A percentile compares a stretch with the other conserved stretches of the same genome.
Evolutionary conservation across 2,888 invertebrate genomes (phyloP).

Genomic region (Tethea ocularis): DNA sequence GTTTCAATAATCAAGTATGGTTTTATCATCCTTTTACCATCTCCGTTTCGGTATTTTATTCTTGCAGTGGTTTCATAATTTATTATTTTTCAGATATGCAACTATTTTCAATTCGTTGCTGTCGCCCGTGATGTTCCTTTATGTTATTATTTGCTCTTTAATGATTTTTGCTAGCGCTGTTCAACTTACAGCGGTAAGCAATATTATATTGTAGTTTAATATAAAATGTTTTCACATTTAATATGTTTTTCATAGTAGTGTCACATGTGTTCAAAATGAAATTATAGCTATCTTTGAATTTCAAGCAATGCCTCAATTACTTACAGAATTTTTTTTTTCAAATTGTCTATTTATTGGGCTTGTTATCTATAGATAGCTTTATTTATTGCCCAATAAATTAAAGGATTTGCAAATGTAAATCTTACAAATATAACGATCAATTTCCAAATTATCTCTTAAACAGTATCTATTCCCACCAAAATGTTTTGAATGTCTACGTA

Average conservation of each 20-base stretch:
- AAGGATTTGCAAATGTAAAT: not conserved
- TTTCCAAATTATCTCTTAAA: not conserved
- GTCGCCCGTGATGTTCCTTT: constrained; percentile 75
- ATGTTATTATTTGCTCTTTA: constrained; percentile 73
- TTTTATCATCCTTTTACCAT: too few species aligned
- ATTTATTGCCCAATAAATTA: constrained; percentile 5
- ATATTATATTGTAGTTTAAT: not conserved
- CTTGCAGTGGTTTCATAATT: not conserved
- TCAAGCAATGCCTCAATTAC: not conserved
- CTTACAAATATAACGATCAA: not conserved
- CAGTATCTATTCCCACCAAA: not conserved
- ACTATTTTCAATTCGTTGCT: constrained; percentile 60
- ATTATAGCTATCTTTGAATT: too few species aligned
- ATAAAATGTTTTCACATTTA: too few species aligned
- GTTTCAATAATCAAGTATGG: constrained; percentile 58
- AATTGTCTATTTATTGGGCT: not conserved
- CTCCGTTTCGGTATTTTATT: constrained; percentile 5
- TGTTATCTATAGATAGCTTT: not conserved
- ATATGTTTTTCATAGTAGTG: too few species aligned
- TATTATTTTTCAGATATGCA: constrained; percentile 52
- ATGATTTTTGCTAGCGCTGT: constrained; percentile 77
- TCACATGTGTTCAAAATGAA: too few species aligned
- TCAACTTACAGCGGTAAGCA: constrained; percentile 63
- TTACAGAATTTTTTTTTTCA: not conserved
- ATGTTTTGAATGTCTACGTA: too few species aligned